Percentiles rank a stretch among this genome's conserved stretches.
These are phyloP conservation scores for Halesus radiatus DNA, from an alignment of 1,140 invertebrate genomes.

Conservation along the genomic window DNA sequence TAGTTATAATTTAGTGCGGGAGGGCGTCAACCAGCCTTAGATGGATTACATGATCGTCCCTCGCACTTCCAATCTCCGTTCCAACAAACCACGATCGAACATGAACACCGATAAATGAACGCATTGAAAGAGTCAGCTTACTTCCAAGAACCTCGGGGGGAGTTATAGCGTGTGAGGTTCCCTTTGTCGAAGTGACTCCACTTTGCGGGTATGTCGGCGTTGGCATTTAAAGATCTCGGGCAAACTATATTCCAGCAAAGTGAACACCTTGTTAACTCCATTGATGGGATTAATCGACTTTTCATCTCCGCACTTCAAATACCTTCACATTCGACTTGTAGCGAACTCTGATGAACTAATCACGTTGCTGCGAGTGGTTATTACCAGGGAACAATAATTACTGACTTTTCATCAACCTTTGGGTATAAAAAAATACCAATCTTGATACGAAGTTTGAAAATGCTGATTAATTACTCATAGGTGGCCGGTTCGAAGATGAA, in stretches of 20 bases:
- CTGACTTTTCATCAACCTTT: slow-evolving; percentile 22
- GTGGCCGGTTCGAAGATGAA: not conserved
- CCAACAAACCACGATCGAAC: not conserved
- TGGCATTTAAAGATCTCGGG: not conserved
- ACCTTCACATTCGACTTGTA: slow-evolving; percentile 7
- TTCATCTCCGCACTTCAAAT: slow-evolving; percentile 39
- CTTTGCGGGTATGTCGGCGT: not conserved
- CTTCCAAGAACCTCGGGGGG: not conserved
- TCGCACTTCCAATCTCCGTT: slow-evolving; percentile 35
- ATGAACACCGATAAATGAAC: not conserved
- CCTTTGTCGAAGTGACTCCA: not conserved
- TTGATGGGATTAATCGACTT: slow-evolving; percentile 45
- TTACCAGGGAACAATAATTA: slow-evolving; percentile 20
- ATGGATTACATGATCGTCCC: slow-evolving; percentile 27
- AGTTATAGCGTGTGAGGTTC: not conserved
- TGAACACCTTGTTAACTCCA: slow-evolving; percentile 41
- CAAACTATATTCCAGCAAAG: slow-evolving; percentile 16
- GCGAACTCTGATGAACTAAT: slow-evolving; percentile 23
- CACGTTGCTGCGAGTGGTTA: slow-evolving; percentile 14
- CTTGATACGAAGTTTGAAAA: not conserved
- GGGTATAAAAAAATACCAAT: not conserved
- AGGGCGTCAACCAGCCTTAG: slow-evolving; percentile 42
- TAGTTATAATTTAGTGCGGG: slow-evolving; percentile 53
- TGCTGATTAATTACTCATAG: not conserved
- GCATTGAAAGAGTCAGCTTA: not conserved